Evolutionary conservation across 2,113 vertebrate genomes (phyloP).

Genomic region (Hemiprocne comata): DNA sequence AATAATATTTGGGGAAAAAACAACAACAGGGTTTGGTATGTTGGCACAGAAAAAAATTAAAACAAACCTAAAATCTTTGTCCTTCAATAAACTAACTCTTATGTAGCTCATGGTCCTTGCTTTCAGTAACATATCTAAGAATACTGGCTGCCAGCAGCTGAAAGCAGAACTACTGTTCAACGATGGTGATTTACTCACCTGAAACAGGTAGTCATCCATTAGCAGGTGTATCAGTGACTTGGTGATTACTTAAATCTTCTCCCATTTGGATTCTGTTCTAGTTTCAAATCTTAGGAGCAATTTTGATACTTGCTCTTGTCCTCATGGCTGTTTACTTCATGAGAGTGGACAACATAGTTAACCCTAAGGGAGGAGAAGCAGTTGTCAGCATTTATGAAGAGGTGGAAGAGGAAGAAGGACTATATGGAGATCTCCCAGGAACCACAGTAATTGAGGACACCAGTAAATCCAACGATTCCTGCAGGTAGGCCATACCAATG

Average conservation of each 20-base stretch:
- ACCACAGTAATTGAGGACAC: not conserved
- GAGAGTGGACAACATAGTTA: not conserved
- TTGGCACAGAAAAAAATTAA: not conserved
- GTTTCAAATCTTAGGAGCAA: not conserved
- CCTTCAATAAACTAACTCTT: not conserved
- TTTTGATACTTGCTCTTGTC: not conserved
- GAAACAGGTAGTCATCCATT: not conserved
- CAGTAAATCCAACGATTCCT: slow-evolving; percentile 26
- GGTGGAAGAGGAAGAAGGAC: not conserved
- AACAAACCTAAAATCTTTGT: not conserved
- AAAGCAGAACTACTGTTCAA: not conserved
- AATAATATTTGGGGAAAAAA: not conserved
- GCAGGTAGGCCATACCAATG: slow-evolving; percentile 42
- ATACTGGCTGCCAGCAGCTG: not conserved
- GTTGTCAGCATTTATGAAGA: not conserved
- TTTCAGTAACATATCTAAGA: not conserved
- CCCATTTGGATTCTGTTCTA: not conserved
- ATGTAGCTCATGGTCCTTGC: not conserved
- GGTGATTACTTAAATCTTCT: not conserved
- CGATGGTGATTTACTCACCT: not conserved
- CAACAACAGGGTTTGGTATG: not conserved
- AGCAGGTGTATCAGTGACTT: not conserved
- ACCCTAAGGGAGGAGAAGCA: not conserved
- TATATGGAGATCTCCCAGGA: not conserved
- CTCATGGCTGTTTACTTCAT: slow-evolving; percentile 12